Base-by-base conservation (phyloP, 2,113 vertebrate genomes). In the Daboia siamensis region DNA sequence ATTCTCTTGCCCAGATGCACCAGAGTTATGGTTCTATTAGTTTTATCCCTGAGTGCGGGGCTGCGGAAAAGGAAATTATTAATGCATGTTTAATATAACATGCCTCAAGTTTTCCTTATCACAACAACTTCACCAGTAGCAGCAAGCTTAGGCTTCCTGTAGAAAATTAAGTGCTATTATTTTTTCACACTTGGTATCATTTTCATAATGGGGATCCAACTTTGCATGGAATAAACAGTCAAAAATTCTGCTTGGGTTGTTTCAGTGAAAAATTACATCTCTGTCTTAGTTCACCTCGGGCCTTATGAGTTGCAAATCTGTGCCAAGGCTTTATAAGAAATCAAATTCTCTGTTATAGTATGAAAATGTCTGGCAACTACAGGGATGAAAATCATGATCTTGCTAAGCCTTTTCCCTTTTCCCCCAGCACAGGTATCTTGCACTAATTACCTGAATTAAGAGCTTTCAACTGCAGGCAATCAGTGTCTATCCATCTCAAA, bases 81-180 rank as follows among this genome's bases (percentile, higher is more conserved):
- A 97, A 96, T 95, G 91, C 91, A 86, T 93, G 89, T 96, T 97
- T 96, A 96, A 95, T 94, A 93, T 21, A 96, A 94, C 89, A 94
- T 13, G 1, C 39, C 74, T 96, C 84, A 95, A 90, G 48, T 95
- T 90, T 93, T 97, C 91, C 74, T 94, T 96, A 95, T 90, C 89
- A 95, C 15, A 90, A 80, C 95, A 93, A 93, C 93, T 96, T 95
- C 85, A 95, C 90, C 88, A 95, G 89, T 90, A 64, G 59, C 92
- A 94, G 85, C 57, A 96, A 97, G 94, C 51, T 91, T 69, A 94
- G 90, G 84, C 69, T 96, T 96, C 86, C 80, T 91, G 95, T 92
- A 92, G 90, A 91, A 97, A 96, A 95, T 39, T 94, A 95, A 96
- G 46, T 96, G n/a, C 1, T 87, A 91, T 92, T 94, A 93, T 84